These are phyloP conservation scores for Mugil cephalus DNA, from an alignment of 2,113 vertebrate species.

Conservation along the genomic window DNA sequence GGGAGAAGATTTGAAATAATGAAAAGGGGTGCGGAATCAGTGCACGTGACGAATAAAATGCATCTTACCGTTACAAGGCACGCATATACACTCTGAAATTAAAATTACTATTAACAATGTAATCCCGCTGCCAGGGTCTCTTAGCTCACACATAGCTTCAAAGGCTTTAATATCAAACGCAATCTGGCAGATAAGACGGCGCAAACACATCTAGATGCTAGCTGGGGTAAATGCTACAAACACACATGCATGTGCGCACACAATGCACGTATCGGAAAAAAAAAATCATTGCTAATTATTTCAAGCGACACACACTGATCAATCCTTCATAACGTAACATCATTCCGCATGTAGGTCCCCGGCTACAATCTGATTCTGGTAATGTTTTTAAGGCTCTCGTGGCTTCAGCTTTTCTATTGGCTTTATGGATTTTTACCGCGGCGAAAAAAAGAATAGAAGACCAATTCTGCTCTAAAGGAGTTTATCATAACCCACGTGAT, in stretches of 20 bases:
- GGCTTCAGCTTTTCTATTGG: conserved; percentile 88
- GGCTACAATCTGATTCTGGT: conserved; percentile 91
- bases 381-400: conserved; percentile 91
- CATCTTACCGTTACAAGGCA: background rate
- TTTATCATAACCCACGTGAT: conserved; percentile 80
- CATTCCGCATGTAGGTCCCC: conserved; percentile 88
- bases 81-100: conserved; percentile 15
- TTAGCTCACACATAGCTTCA: conserved; percentile 2
- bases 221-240: conserved; percentile 35
- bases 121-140: background rate
- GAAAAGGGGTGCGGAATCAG: background rate
- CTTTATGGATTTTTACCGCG: conserved; percentile 88
- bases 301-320: conserved; percentile 94
- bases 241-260: conserved; percentile 36
- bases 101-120: conserved; percentile 9
- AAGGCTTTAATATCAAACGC: conserved; percentile 25
- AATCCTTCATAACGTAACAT: conserved; percentile 93
- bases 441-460: conserved; percentile 86
- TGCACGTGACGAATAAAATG: conserved; percentile 5
- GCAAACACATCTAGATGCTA: conserved; percentile 47
- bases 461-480: conserved; percentile 78
- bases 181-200: conserved; percentile 32
- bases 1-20: conserved; percentile 1
- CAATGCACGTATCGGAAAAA: conserved; percentile 44
- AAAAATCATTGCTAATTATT: conserved; percentile 97